phyloP scores from a whole-genome alignment of 2,888 invertebrate species.

The Rhorus exstirpatorius region DNA sequence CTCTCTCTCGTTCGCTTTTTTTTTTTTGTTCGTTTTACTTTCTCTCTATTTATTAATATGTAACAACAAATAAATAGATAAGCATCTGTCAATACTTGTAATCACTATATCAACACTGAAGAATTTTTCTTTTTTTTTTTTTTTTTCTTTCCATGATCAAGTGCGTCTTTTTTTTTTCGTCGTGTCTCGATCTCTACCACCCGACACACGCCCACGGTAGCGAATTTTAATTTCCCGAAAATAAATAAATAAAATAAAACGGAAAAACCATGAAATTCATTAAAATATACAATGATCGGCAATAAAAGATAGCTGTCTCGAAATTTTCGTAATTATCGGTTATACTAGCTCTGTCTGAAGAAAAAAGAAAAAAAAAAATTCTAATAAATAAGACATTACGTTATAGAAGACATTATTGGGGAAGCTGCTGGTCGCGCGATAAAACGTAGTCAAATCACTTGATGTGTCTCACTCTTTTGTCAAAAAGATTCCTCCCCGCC shows the following conservation, averaged over 20 bases:
- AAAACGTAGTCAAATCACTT: constrained; percentile 74
- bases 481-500: constrained; percentile 1
- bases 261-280: constrained; percentile 11
- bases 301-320: constrained; percentile 7
- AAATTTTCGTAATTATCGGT: constrained; percentile 41
- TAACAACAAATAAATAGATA: constrained; percentile 85
- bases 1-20: constrained; percentile 72
- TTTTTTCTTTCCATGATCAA: constrained; percentile 68
- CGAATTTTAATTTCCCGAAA: constrained; percentile 30
- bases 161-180: constrained; percentile 68
- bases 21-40: constrained; percentile 73
- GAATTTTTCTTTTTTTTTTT: constrained; percentile 76
- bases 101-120: constrained; percentile 83
- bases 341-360: too few relatives aligned
- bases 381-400: constrained; percentile 81
- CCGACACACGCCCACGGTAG: constrained; percentile 27
- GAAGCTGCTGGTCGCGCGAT: constrained; percentile 77
- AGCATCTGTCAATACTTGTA: constrained; percentile 83
- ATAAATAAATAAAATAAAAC: not conserved
- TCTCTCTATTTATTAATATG: constrained; percentile 82
- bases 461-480: constrained; percentile 40
- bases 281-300: constrained; percentile 22
- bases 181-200: constrained; percentile 39
- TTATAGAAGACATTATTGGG: constrained; percentile 82
- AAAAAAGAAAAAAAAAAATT: constrained; percentile 77